Conservation (phyloP, 2,797 vertebrate genomes). For the Cetoscarus ocellatus region DNA sequence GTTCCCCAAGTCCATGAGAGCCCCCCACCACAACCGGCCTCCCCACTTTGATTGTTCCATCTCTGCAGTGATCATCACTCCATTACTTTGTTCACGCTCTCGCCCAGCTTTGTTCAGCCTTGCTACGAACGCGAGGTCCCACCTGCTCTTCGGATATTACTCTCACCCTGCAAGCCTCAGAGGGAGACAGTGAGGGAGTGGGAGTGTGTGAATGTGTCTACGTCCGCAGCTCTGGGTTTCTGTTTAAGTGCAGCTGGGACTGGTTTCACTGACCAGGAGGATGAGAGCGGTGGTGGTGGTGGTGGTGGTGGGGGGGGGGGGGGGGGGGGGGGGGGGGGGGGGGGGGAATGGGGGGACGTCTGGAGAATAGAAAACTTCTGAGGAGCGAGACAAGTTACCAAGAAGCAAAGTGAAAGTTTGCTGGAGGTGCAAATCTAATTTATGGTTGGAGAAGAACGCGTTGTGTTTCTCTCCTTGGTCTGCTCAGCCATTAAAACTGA, state of each 20-base stretch:
- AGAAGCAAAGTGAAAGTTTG: slow-evolving; percentile 81
- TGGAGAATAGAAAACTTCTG: slow-evolving; percentile 79
- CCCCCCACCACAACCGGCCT: slow-evolving; percentile 69
- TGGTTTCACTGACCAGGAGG: slow-evolving; percentile 79
- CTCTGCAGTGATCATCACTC: slow-evolving; percentile 83
- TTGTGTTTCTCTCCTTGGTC: slow-evolving; percentile 74
- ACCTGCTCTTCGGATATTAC: slow-evolving; percentile 85
- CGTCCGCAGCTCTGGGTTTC: slow-evolving; percentile 82
- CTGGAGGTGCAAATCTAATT: slow-evolving; percentile 84
- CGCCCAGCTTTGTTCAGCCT: slow-evolving; percentile 66
- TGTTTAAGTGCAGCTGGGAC: slow-evolving; percentile 85
- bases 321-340: slow-evolving; percentile 19
- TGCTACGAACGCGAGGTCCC: slow-evolving; percentile 77
- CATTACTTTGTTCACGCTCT: slow-evolving; percentile 76
- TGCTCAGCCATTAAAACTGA: slow-evolving; percentile 78
- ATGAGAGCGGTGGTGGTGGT: slow-evolving; percentile 54
- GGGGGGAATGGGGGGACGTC: slow-evolving; percentile 34
- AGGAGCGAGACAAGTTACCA: slow-evolving; percentile 81
- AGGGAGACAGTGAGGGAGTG: slow-evolving; percentile 73
- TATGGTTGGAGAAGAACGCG: slow-evolving; percentile 69
- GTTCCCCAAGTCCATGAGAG: slow-evolving; percentile 78
- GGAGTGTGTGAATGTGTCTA: slow-evolving; percentile 84
- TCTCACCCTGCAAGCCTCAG: slow-evolving; percentile 74
- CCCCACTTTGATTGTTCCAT: slow-evolving; percentile 81
- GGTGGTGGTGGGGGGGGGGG: slow-evolving; percentile 23